Evolutionary conservation across 2,888 invertebrate species (phyloP), one percentile per base, ranked within the genome.

Genomic region (Caenorhabditis sinica): DNA sequence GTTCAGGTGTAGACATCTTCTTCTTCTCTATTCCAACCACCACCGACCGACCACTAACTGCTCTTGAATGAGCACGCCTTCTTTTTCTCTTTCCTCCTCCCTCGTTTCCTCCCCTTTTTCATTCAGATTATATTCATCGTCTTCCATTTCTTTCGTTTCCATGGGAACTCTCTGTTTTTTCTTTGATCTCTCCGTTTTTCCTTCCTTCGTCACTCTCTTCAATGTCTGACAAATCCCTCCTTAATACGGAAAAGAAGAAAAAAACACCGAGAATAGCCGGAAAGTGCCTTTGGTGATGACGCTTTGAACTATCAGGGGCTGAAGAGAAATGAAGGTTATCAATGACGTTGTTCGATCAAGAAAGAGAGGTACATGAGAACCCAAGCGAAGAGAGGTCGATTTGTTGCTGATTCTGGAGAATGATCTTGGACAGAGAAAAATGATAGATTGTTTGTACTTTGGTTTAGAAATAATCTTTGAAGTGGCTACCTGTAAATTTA

Each of bases 311-410:
- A 68, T 68, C 66, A 20, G 33, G 33, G 28, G 36, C 17, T 58
- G 30, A 33, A 61, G 30, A 3, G 61, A 68, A 63, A 28, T 13
- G 45, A 63, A 15, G 69, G 33, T 49, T n/a, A 23, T n/a, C 20
- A 36, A 56, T 79, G 77, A 79, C 77, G 77, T 79, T 69, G 77
- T 63, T 40, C 61, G 77, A 79, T 79, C 77, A 68, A 28, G 9
- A 36, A 43, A 28, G 65, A 60, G 40, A 58, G 68, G 76, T 76
- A 66, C 68, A 60, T n/a, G 56, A 53, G 73, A 63, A 74, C 63
- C 63, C 25, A 43, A 63, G 23, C 30, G 13, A 49, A 30, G 8
- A 63, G 60, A 73, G 73, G 61, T 73, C 60, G 61, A 73, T 36
- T 63, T 72, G 73, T 73, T 61, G 23, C 30, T 28, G 33, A 63